A percentile compares a stretch with the other conserved stretches of the same genome.
phyloP scores from a whole-genome alignment of 2,797 vertebrate genomes.

The Vipera ursinii region DNA sequence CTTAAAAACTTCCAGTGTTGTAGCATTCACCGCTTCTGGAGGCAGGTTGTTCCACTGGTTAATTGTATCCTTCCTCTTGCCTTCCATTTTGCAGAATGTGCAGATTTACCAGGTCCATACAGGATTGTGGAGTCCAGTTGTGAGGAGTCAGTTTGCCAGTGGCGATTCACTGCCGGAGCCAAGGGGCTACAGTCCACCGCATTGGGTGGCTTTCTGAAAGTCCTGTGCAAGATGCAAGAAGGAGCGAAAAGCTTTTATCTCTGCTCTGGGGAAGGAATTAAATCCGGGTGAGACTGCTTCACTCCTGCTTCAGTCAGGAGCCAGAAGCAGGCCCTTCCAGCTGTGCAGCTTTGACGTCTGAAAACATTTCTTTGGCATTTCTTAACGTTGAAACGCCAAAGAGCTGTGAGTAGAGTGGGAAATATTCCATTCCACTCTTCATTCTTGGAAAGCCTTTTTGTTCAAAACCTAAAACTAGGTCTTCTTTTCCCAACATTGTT shows the following conservation, averaged over 20 bases:
- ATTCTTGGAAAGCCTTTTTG: not conserved
- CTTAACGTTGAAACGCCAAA: not conserved
- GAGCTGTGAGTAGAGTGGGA: not conserved
- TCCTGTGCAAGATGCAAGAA: not conserved
- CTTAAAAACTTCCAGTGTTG: too few species aligned
- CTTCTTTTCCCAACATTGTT: not conserved
- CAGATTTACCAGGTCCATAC: too few species aligned
- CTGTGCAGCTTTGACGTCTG: not conserved
- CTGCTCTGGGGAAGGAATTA: not conserved
- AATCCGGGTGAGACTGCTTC: not conserved
- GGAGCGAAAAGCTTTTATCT: not conserved
- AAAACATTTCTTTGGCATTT: not conserved
- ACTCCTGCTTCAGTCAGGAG: not conserved
- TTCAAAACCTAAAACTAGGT: not conserved
- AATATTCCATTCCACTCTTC: not conserved
- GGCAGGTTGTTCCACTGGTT: too few species aligned
- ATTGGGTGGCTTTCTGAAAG: not conserved
- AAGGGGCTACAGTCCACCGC: not conserved
- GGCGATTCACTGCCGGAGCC: not conserved
- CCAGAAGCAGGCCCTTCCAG: not conserved
- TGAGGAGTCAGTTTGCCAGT: not conserved
- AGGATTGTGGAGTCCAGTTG: not conserved
- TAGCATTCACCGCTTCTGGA: too few species aligned
- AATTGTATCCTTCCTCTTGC: too few species aligned
- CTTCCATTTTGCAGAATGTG: too few species aligned